phyloP scores from a whole-genome alignment of 2,888 invertebrate genomes.

The Hydriomena furcata region DNA sequence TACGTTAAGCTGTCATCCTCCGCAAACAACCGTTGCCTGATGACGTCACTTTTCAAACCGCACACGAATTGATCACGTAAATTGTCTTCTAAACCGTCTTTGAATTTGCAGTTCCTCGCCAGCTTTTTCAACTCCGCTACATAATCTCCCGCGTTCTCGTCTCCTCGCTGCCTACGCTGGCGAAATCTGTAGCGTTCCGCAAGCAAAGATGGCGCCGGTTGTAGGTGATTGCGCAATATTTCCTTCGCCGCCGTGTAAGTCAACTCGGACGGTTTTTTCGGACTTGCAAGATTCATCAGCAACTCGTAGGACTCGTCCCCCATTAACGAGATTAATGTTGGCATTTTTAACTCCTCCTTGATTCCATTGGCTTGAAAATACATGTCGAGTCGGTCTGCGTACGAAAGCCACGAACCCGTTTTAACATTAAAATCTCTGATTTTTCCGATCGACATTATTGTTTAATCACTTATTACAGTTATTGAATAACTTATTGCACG shows the following conservation, averaged over 20 bases:
- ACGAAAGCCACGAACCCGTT: neutral
- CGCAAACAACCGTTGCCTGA: neutral
- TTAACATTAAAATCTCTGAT: neutral
- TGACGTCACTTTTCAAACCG: neutral
- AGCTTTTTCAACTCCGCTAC: slow-evolving; percentile 16
- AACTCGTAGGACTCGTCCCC: neutral
- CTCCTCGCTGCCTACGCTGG: slow-evolving; percentile 7
- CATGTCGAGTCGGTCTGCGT: neutral
- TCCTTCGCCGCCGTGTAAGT: neutral
- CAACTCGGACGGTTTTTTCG: neutral
- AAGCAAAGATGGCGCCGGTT: slow-evolving; percentile 16
- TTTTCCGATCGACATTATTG: neutral
- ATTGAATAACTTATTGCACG: too few relatives aligned
- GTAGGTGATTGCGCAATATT: slow-evolving; percentile 3
- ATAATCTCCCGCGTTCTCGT: slow-evolving; percentile 11
- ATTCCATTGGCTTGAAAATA: neutral
- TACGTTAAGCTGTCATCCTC: neutral
- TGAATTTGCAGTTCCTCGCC: slow-evolving; percentile 12
- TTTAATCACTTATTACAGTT: too few relatives aligned
- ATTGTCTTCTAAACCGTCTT: slow-evolving; percentile 10
- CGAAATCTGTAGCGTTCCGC: slow-evolving; percentile 22
- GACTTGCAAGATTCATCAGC: neutral
- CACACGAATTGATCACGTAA: slow-evolving; percentile 11
- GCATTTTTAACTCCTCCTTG: neutral
- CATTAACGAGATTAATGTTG: neutral